phyloP scores from a whole-genome alignment of 2,888 invertebrate genomes.

The Dasysyrphus albostriatus region DNA sequence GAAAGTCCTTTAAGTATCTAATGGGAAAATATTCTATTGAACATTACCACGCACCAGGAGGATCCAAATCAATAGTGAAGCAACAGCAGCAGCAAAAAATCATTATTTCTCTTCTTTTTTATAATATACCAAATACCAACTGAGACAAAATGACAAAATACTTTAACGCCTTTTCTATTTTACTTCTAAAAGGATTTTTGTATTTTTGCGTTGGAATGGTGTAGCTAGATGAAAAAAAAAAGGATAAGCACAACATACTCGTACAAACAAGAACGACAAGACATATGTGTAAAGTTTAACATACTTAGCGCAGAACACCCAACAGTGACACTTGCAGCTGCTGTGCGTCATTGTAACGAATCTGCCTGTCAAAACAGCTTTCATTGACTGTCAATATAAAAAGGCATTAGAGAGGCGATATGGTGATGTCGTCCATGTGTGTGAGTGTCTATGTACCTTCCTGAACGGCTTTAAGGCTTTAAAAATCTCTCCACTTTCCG shows the following conservation, averaged over 20 bases:
- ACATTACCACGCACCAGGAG: not conserved
- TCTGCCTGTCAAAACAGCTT: conserved; percentile 58
- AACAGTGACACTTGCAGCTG: conserved; percentile 62
- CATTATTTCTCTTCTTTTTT: not conserved
- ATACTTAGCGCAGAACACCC: conserved; percentile 47
- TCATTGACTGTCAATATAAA: conserved; percentile 64
- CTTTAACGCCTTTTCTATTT: conserved; percentile 54
- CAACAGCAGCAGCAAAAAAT: not conserved
- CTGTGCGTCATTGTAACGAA: conserved; percentile 39
- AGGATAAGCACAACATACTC: conserved; percentile 16
- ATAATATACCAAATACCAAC: not conserved
- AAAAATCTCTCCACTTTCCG: conserved; percentile 42
- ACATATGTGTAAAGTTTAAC: conserved; percentile 38
- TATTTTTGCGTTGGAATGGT: not conserved
- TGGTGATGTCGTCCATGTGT: not conserved
- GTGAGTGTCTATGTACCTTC: not conserved
- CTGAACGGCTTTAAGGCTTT: conserved; percentile 45
- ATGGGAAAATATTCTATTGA: conserved; percentile 28
- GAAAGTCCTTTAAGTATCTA: conserved; percentile 2
- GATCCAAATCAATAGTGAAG: conserved; percentile 5
- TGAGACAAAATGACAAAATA: conserved; percentile 43
- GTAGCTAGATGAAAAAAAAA: not conserved
- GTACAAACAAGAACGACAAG: conserved; percentile 32
- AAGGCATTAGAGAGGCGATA: no score
- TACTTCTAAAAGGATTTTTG: conserved; percentile 6